Base-by-base conservation (phyloP, 2,113 vertebrate species). In the Ptyas mucosa region DNA sequence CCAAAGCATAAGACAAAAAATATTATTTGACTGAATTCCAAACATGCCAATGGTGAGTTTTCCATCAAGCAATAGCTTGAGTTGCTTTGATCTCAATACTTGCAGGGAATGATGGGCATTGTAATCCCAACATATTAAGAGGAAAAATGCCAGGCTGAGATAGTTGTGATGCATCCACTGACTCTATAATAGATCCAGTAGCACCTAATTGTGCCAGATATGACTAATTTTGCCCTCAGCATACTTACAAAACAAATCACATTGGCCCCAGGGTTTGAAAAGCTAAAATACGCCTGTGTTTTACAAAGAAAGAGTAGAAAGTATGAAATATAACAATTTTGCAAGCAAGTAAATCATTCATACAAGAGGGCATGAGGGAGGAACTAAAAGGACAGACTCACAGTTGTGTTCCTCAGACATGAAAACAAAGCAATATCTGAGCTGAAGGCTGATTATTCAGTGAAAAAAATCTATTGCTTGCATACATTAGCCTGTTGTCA, bases 1-100 rank as follows among this genome's bases (percentile, higher is more conserved):
- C 94, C 94, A 93, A 96, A 97, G 93, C 8, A 94, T 90, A 92
- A 90, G 58, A 96, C 93, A 90, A 94, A 90, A 94, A 91, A 89
- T 88, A 53, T n/a, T 89, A 5, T 54, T 61, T 89, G 87, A 39
- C 43, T 54, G 64, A 87, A 81, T 81, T 87, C 46, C 85, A 86
- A 26, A n/a, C 81, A 90, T 75, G 11, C 53, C 75, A 58, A 29
- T 49, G 89, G 12, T 18, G 29, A 26, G 81, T 43, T n/a, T 91
- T 88, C n/a, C 46, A 88, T 55, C 58, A 87, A 88, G 39, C 86
- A 88, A 64, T 69, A 88, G 26, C 49, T 46, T 54, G 58, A 54
- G 14, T 69, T 61, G 23, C 14, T 69, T 75, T 87, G 54, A 23
- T 61, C 43, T 69, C 91, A 87, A 51, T 87, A n/a, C 1, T 53